Percentiles rank a stretch among this genome's conserved stretches.
Conservation (phyloP, 2,888 invertebrate species). For the Torymus texanus region DNA sequence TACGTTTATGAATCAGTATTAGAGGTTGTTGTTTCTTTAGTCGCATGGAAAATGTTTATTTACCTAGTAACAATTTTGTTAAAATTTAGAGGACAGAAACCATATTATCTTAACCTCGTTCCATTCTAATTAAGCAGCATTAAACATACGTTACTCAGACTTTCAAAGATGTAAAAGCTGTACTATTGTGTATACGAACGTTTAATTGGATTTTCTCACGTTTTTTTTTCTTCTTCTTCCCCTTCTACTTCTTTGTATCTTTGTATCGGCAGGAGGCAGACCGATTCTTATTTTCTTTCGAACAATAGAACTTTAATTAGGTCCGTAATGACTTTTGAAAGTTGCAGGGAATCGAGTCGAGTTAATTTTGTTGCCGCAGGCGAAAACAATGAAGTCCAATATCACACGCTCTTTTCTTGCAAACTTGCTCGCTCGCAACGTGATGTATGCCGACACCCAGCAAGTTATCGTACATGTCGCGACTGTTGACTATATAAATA, state of each 20-base stretch:
- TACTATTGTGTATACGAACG: constrained; percentile 4
- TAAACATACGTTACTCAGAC: no score
- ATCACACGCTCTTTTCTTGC: constrained; percentile 13
- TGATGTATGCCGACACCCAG: background rate
- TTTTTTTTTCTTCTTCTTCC: background rate
- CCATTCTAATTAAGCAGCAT: background rate
- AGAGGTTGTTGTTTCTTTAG: no score
- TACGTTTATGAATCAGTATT: no score
- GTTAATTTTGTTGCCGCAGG: constrained; percentile 31
- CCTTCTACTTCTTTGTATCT: background rate
- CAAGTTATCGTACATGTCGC: background rate
- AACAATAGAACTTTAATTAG: constrained; percentile 50
- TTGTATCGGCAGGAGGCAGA: background rate
- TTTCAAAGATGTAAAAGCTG: background rate
- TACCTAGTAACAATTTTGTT: no score
- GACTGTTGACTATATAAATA: constrained; percentile 12
- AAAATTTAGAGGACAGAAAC: no score
- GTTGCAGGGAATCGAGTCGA: constrained; percentile 17
- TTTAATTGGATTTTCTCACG: constrained; percentile 16
- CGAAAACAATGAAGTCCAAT: constrained; percentile 40
- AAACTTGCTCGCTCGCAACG: background rate
- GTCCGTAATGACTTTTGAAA: constrained; percentile 44
- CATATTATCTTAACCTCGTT: no score
- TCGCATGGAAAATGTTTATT: no score
- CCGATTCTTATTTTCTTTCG: constrained; percentile 32